Evolutionary conservation across 2,888 invertebrate species (phyloP).

Genomic region (Electrophaes corylata): DNA sequence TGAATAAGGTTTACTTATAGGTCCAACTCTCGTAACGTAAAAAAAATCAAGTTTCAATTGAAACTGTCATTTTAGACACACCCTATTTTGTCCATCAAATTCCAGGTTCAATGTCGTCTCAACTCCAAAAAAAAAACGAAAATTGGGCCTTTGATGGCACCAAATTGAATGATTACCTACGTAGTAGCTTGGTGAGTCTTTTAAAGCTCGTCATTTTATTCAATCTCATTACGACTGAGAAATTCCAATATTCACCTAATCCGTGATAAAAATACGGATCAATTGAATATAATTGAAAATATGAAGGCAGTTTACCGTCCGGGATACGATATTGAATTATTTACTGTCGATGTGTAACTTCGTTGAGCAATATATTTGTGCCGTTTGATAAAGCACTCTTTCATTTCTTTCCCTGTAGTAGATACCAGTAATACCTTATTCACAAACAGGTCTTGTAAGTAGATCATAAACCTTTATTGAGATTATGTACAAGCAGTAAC

Average conservation of each 20-base stretch:
- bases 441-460: neutral
- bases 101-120: too few species aligned
- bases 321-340: slow-evolving; percentile 45
- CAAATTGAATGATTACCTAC: neutral
- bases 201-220: neutral
- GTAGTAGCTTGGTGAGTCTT: slow-evolving; percentile 7
- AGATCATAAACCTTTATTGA: too few species aligned
- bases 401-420: neutral
- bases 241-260: neutral
- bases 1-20: too few species aligned
- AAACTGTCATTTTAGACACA: too few species aligned
- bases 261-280: slow-evolving; percentile 2
- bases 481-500: too few species aligned
- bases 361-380: slow-evolving; percentile 16
- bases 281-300: slow-evolving; percentile 34
- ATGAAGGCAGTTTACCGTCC: slow-evolving; percentile 36
- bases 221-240: neutral
- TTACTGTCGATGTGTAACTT: slow-evolving; percentile 23
- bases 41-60: too few species aligned
- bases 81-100: too few species aligned
- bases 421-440: neutral
- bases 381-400: neutral
- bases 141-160: neutral
- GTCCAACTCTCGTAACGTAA: too few species aligned
- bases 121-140: too few species aligned